These are phyloP conservation scores for Eupithecia subumbrata DNA, from an alignment of 2,888 invertebrate genomes.

Conservation along the genomic window DNA sequence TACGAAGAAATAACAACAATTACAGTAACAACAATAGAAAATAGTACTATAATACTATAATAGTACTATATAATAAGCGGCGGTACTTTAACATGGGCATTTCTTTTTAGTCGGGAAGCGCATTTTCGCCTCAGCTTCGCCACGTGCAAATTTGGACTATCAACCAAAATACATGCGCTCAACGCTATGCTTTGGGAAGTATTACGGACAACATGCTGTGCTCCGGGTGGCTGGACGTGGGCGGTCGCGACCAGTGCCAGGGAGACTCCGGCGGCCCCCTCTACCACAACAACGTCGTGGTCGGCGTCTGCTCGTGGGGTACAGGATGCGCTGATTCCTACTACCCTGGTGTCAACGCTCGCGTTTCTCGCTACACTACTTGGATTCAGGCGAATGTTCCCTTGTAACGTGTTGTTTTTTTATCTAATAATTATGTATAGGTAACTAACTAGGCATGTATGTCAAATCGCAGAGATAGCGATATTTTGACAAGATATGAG, in stretches of 20 bases:
- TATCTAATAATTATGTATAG: too few relatives aligned
- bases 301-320: conserved; percentile 54
- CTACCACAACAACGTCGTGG: conserved; percentile 50
- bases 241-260: conserved; percentile 55
- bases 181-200: conserved; percentile 38
- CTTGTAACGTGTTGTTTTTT: too few relatives aligned
- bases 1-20: too few relatives aligned
- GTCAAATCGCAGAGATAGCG: too few relatives aligned
- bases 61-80: neutral
- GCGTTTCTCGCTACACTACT: conserved; percentile 45
- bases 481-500: too few relatives aligned
- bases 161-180: conserved; percentile 48
- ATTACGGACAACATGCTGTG: conserved; percentile 56
- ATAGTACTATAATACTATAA: too few relatives aligned
- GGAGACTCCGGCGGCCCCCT: conserved; percentile 58
- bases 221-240: conserved; percentile 51
- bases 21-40: too few relatives aligned
- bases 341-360: conserved; percentile 52
- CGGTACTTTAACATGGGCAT: neutral
- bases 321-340: conserved; percentile 43
- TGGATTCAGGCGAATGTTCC: conserved; percentile 51
- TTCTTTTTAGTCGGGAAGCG: conserved; percentile 42
- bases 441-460: too few relatives aligned
- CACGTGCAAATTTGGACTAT: conserved; percentile 56
- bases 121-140: conserved; percentile 48